Percentiles rank a stretch among this genome's conserved stretches.
Conservation (phyloP, 2,113 vertebrate species). For the Melanerpes aurifrons region DNA sequence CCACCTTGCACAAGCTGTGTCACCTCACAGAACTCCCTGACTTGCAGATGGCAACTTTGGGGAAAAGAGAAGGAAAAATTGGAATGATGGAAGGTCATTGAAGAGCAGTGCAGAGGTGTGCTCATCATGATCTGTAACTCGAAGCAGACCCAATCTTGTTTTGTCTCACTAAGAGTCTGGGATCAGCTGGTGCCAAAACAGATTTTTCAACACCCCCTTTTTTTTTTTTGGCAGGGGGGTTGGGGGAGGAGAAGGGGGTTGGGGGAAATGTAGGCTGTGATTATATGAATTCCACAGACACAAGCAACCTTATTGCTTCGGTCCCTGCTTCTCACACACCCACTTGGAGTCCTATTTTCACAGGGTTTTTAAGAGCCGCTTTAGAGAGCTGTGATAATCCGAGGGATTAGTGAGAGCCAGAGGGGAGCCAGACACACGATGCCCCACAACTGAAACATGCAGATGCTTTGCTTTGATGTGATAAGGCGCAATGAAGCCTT, state of each 20-base stretch:
- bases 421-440: conserved; percentile 69
- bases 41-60: fast-evolving
- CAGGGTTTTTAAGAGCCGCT: conserved; percentile 57
- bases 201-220: conserved; percentile 39
- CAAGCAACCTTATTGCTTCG: conserved; percentile 27
- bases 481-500: conserved; percentile 46
- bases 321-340: conserved; percentile 51
- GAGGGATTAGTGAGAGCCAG: conserved; percentile 66
- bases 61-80: fast-evolving
- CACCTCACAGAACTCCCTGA: background rate
- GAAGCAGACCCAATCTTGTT: background rate
- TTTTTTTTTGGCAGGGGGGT: background rate
- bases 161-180: background rate
- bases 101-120: background rate
- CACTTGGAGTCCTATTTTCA: conserved; percentile 67
- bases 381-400: conserved; percentile 70
- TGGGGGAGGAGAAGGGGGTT: no score
- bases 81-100: background rate
- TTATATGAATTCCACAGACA: conserved; percentile 11
- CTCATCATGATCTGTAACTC: background rate
- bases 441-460: conserved; percentile 65
- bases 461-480: conserved; percentile 71
- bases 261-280: background rate
- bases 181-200: conserved; percentile 22
- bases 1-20: fast-evolving